These are phyloP conservation scores for Xiphophorus couchianus DNA, from an alignment of 2,113 vertebrate species.

Conservation along the genomic window DNA sequence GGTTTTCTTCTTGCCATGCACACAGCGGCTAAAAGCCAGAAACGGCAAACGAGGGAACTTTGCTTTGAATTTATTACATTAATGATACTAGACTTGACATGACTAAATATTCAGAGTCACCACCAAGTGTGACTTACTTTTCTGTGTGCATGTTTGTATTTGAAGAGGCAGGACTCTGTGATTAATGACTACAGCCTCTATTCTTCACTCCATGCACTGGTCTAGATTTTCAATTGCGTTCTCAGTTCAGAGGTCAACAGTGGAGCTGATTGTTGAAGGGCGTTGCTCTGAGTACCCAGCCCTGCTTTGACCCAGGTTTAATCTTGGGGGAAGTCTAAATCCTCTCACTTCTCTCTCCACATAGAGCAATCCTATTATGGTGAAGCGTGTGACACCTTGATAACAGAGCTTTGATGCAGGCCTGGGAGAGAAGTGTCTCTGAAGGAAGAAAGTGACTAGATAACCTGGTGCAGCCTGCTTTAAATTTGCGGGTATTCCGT, in stretches of 20 bases:
- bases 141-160: constrained; percentile 25
- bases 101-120: not conserved
- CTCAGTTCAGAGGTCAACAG: constrained; percentile 73
- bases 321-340: constrained; percentile 33
- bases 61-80: constrained; percentile 25
- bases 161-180: constrained; percentile 50
- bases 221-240: constrained; percentile 71
- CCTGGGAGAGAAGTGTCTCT: constrained; percentile 39
- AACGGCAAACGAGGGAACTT: not conserved
- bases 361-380: constrained; percentile 51
- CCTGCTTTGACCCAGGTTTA: constrained; percentile 44
- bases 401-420: constrained; percentile 58
- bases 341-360: constrained; percentile 13
- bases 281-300: constrained; percentile 45
- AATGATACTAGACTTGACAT: constrained; percentile 20
- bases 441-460: constrained; percentile 45
- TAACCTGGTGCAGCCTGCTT: constrained; percentile 51
- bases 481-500: constrained; percentile 32
- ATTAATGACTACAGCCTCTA: constrained; percentile 75
- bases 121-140: constrained; percentile 18
- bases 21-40: constrained; percentile 16
- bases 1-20: constrained; percentile 18
- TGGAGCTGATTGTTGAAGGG: constrained; percentile 52
- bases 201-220: constrained; percentile 47
- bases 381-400: constrained; percentile 41